Base-by-base conservation (phyloP, 2,113 vertebrate genomes). In the Takifugu bimaculatus region DNA sequence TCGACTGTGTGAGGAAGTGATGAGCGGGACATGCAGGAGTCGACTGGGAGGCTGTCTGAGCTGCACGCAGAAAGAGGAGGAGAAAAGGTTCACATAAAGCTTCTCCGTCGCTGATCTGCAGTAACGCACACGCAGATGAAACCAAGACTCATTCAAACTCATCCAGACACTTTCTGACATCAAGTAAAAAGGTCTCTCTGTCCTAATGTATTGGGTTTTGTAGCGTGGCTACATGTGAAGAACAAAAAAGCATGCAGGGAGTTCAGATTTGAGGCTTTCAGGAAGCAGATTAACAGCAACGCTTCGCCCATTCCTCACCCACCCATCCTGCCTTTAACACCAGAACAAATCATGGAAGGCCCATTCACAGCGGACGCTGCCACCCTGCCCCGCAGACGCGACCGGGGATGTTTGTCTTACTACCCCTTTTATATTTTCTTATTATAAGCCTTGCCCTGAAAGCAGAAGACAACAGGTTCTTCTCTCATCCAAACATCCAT, bases 271-370 rank as follows among this genome's bases (percentile, higher is more conserved):
- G 35, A 39, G n/a, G 32, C 42, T 48, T 57, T 35, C 68, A 68
- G 73, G 59, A 72, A 79, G 59, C 53, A 60, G 59, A 15, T 64
- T 62, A 59, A 61, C 57, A 59, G 54, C 65, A 49, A 39, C 5
- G 52, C 62, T 60, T 71, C 72, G 48, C 35, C 35, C 35, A 3
- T 39, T 9, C 7, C 35, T 39, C 35, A 39, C 35, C 35, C 35
- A 11, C 62, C 75, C 73, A 58, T 60, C 65, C 70, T 65, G 44
- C 44, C 43, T 47, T 35, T 28, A 54, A 76, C 57, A 58, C 57
- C 69, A 75, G 69, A 75, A 88, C 77, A 88, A 82, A 88, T 75
- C 70, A 79, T 67, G 84, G 83, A 85, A 80, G 63, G 28, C 13
- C 50, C 45, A 26, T 50, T 72, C 76, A 39, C 58, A 50, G 7